Evolutionary conservation across 2,888 invertebrate species (phyloP).

Genomic region (Salticus scenicus): DNA sequence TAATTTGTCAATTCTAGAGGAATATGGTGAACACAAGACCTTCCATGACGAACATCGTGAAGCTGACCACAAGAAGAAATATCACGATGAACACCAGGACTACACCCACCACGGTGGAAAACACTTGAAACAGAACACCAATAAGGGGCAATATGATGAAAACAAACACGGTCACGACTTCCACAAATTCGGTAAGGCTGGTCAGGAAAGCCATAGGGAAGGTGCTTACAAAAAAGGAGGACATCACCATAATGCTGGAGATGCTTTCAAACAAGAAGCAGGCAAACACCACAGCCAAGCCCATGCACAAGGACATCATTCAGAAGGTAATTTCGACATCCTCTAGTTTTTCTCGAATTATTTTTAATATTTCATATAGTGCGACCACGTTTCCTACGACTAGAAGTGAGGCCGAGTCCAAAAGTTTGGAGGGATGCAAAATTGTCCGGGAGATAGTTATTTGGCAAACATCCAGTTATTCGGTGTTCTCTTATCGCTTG

Average conservation of each 20-base stretch:
- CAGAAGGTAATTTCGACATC: constrained; percentile 7
- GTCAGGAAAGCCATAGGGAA: constrained; percentile 44
- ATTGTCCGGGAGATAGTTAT: too few species aligned
- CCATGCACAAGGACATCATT: constrained; percentile 57
- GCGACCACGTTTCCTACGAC: too few species aligned
- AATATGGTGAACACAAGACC: constrained; percentile 67
- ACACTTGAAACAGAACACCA: constrained; percentile 53
- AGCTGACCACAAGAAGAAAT: constrained; percentile 66
- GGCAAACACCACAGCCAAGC: constrained; percentile 33
- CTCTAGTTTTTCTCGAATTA: too few species aligned
- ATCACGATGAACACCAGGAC: constrained; percentile 59
- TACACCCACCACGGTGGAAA: constrained; percentile 59
- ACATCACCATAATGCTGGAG: constrained; percentile 44
- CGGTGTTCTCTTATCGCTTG: too few species aligned
- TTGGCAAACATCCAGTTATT: too few species aligned
- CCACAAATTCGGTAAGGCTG: constrained; percentile 59
- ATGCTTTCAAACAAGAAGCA: constrained; percentile 38
- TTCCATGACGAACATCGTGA: constrained; percentile 68
- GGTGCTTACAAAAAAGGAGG: constrained; percentile 53
- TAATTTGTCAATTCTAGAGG: constrained; percentile 33
- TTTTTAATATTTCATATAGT: too few species aligned
- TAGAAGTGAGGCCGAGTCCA: too few species aligned
- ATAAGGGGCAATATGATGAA: constrained; percentile 58
- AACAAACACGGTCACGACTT: constrained; percentile 57
- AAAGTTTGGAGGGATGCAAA: too few species aligned